Percentiles rank a stretch among this genome's conserved stretches.
Evolutionary conservation across 2,797 vertebrate species (phyloP).

Genomic region (Ctenopoma multispine): DNA sequence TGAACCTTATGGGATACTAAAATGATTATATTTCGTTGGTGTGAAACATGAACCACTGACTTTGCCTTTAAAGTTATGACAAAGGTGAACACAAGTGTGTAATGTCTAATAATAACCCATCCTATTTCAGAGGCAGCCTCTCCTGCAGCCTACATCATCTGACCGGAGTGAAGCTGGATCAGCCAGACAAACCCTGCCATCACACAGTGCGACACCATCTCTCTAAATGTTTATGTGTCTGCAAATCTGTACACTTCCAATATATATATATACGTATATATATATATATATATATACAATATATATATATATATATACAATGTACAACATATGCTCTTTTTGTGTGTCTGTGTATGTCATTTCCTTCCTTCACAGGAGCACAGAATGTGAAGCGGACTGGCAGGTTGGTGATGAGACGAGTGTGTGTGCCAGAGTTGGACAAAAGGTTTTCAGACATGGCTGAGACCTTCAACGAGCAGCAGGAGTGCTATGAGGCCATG

Average conservation of each 20-base stretch:
- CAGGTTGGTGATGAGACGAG: slow-evolving; percentile 66
- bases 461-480: slow-evolving; percentile 83
- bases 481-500: slow-evolving; percentile 75
- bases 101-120: not conserved
- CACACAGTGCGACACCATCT: slow-evolving; percentile 42
- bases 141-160: slow-evolving; percentile 61
- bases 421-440: slow-evolving; percentile 79
- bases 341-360: not conserved
- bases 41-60: not conserved
- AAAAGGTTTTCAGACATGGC: slow-evolving; percentile 78
- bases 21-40: not conserved
- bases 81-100: not conserved
- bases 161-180: slow-evolving; percentile 63
- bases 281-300: too few species aligned
- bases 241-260: not conserved
- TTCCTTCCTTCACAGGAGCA: slow-evolving; percentile 40
- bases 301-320: too few species aligned
- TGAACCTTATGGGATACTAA: not conserved
- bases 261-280: too few species aligned
- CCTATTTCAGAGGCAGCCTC: slow-evolving; percentile 75
- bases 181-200: slow-evolving; percentile 64
- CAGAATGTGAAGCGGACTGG: slow-evolving; percentile 40
- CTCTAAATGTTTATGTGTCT: not conserved
- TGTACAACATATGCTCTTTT: not conserved
- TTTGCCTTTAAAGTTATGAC: not conserved